These are phyloP conservation scores for Dermatophagoides farinae DNA, from an alignment of 1,140 invertebrate genomes.

Conservation along the genomic window DNA sequence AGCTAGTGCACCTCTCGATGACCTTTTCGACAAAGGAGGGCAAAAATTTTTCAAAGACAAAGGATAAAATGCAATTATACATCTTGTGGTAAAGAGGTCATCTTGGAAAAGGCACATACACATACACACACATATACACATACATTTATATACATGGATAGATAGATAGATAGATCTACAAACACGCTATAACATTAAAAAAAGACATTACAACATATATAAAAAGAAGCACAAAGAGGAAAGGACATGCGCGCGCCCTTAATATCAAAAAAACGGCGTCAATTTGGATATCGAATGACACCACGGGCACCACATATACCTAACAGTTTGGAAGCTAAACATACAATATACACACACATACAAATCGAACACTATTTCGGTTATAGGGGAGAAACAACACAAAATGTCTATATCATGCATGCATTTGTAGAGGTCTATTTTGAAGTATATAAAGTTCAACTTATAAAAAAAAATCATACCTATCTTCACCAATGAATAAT, in stretches of 20 bases:
- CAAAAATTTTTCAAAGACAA: neutral
- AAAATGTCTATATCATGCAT: too few species aligned
- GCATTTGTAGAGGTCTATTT: too few species aligned
- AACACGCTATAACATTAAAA: too few species aligned
- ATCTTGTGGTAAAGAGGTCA: neutral
- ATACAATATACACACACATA: too few species aligned
- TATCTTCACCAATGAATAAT: constrained; percentile 1
- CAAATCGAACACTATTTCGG: too few species aligned
- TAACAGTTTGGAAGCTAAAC: too few species aligned
- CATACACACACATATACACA: too few species aligned
- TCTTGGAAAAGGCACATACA: neutral
- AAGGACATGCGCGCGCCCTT: neutral
- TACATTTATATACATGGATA: too few species aligned
- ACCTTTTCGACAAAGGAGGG: neutral
- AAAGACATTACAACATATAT: too few species aligned
- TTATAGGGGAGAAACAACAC: too few species aligned
- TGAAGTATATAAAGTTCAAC: too few species aligned
- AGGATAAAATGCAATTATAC: neutral
- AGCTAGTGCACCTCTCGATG: neutral
- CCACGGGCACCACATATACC: neutral
- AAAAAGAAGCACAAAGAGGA: neutral
- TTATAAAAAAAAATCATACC: neutral
- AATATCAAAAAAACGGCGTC: neutral
- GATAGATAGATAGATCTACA: too few species aligned
- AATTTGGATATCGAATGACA: neutral